Evolutionary conservation across 2,797 vertebrate genomes (phyloP), one percentile per base, ranked within the genome.

Genomic region (Protonibea diacanthus): DNA sequence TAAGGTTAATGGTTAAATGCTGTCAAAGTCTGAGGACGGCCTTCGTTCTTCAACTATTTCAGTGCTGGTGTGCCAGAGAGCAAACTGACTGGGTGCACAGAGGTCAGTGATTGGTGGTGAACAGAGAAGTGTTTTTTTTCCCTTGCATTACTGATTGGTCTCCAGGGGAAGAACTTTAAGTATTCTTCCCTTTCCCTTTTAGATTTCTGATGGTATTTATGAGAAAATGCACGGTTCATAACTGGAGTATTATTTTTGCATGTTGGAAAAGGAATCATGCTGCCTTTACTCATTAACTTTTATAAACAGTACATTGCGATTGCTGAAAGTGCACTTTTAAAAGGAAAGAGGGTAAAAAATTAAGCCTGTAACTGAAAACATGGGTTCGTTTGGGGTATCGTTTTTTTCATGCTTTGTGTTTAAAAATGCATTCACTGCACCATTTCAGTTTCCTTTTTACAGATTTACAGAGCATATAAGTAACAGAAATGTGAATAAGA

Each of bases 401-500:
- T 74, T 68, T 83, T 76, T n/a, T n/a, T n/a, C n/a, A n/a, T 52
- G 27, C 59, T 82, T 66, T 64, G n/a, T 73, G 59, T 82, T 74
- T 69, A 52, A 53, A 82, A 74, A 80, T 80, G 80, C 84, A 53
- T 76, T 86, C 40, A 67, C 82, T 84, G 77, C 83, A 90, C 73
- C 81, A 55, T 83, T 81, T 86, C 78, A 76, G 29, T 84, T 81
- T 62, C 69, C 71, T 89, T 92, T 86, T 86, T 81, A 85, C 62
- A 85, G 42, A 90, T 80, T 85, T 88, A 81, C 75, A 83, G 74
- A 88, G 27, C 80, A 58, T 82, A 78, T 86, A 69, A 82, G 71
- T 88, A 84, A 87, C 68, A 81, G 33, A 81, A 90, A 87, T 92
- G 90, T 94, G 90, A 93, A 89, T 90, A 84, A 81, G 84, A 80